Percentiles rank a stretch among this genome's conserved stretches.
Evolutionary conservation across 2,113 vertebrate species (phyloP).

Genomic region (Anas platyrhynchos): DNA sequence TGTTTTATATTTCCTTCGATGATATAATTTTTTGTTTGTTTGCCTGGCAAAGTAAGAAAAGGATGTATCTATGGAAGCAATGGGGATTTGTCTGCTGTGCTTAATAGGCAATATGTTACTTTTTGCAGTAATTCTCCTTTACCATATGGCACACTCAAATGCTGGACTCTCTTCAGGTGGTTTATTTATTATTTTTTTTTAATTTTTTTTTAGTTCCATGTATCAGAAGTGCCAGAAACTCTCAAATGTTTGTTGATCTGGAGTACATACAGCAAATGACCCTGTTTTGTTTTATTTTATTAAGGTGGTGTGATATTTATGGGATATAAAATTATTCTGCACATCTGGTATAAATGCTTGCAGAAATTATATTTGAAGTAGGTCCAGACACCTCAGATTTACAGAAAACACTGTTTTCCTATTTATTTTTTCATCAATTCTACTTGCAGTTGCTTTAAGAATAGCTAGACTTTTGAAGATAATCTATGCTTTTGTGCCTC

Average conservation of each 20-base stretch:
- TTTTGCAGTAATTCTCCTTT: background rate
- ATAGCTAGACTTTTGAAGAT: background rate
- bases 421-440: background rate
- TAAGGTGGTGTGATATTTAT: background rate
- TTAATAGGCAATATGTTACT: conserved; percentile 21
- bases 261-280: background rate
- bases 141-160: background rate
- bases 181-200: background rate
- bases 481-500: background rate
- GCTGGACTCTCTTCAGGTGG: background rate
- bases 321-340: background rate
- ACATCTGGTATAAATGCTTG: background rate
- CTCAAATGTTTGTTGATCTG: background rate
- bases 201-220: background rate
- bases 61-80: background rate
- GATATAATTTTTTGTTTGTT: background rate
- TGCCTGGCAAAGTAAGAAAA: background rate
- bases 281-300: background rate
- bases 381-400: background rate
- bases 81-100: background rate
- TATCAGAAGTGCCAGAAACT: background rate
- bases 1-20: background rate
- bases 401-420: background rate
- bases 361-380: background rate
- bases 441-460: background rate